Evolutionary conservation across 1,140 invertebrate species (phyloP).

Genomic region (Drosophila equinoxialis): DNA sequence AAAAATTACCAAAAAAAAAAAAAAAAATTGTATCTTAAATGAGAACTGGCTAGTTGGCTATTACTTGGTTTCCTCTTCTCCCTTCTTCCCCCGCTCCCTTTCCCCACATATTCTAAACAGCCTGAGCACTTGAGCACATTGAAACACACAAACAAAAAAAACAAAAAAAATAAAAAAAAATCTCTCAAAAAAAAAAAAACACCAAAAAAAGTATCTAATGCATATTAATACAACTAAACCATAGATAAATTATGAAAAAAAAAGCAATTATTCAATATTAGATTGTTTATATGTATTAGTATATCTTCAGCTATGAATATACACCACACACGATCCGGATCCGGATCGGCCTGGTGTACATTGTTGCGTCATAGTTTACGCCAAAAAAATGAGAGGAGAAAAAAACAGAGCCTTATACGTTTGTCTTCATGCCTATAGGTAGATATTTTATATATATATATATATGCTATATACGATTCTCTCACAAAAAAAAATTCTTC

Average conservation of each 20-base stretch:
- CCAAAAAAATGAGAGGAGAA: conserved; percentile 60
- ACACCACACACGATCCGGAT: conserved; percentile 30
- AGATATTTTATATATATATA: conserved; percentile 48
- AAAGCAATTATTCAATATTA: conserved; percentile 18
- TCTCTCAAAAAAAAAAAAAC: too few relatives aligned
- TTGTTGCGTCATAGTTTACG: conserved; percentile 59
- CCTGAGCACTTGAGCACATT: conserved; percentile 51
- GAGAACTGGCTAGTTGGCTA: neutral
- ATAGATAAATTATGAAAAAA: conserved; percentile 73
- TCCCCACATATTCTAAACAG: conserved; percentile 25
- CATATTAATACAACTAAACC: conserved; percentile 23
- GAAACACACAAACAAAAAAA: conserved; percentile 41
- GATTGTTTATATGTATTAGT: conserved; percentile 31
- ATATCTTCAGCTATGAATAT: conserved; percentile 71
- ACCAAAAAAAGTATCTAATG: conserved; percentile 10
- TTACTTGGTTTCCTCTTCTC: neutral
- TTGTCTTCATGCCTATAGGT: conserved; percentile 48
- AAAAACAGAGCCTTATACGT: conserved; percentile 66
- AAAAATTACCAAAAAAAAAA: neutral
- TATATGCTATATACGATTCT: conserved; percentile 17
- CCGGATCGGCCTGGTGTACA: conserved; percentile 24
- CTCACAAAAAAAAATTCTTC: conserved; percentile 14
- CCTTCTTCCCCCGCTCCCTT: too few relatives aligned
- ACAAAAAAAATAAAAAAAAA: conserved; percentile 46
- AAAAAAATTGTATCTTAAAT: neutral